These are phyloP conservation scores for Hydriomena furcata DNA, from an alignment of 2,888 invertebrate species.

Conservation along the genomic window DNA sequence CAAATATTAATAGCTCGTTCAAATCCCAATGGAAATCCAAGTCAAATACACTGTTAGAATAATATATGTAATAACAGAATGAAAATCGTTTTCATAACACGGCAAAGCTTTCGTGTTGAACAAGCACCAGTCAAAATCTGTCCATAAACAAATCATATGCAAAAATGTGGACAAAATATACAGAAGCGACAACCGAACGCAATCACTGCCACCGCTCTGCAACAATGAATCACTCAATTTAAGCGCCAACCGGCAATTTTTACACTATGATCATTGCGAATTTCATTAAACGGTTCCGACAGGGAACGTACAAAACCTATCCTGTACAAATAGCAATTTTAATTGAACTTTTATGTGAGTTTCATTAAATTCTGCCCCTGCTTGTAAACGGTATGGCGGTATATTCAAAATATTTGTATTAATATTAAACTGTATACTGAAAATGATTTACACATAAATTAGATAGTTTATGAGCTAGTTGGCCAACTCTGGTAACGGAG, in stretches of 20 bases:
- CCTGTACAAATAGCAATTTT: conserved; percentile 1
- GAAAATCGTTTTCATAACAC: conserved; percentile 5
- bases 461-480: no score
- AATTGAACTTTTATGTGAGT: conserved; percentile 28
- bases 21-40: conserved; percentile 28
- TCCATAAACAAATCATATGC: conserved; percentile 13
- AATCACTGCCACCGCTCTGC: conserved; percentile 27
- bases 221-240: conserved; percentile 47
- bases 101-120: conserved; percentile 6
- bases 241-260: conserved; percentile 42
- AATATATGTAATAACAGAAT: background rate
- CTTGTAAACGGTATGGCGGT: no score
- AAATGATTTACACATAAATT: no score
- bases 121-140: conserved; percentile 4
- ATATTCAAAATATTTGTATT: no score
- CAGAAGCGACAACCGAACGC: conserved; percentile 15
- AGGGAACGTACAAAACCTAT: conserved; percentile 3
- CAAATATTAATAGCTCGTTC: conserved; percentile 52
- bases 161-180: conserved; percentile 20
- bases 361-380: conserved; percentile 16
- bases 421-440: no score
- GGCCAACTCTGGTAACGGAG: no score
- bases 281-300: conserved; percentile 14
- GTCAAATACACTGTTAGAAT: background rate
- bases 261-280: conserved; percentile 20